Percentiles rank a stretch among this genome's conserved stretches.
phyloP scores from a whole-genome alignment of 2,888 invertebrate species.

The Zaprionus obscuricornis region DNA sequence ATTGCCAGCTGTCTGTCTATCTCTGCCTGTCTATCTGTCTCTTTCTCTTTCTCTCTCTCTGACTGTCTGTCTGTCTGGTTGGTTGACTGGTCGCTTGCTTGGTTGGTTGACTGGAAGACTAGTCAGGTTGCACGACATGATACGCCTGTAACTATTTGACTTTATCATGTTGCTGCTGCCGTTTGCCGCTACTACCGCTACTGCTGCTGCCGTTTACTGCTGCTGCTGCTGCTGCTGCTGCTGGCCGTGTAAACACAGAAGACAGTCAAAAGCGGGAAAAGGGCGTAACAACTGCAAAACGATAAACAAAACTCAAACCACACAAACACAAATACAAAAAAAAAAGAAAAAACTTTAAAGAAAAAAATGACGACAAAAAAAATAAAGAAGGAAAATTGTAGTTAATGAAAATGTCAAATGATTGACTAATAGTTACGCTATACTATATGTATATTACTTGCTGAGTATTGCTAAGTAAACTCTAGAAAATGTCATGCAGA shows the following conservation, averaged over 20 bases:
- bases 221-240: slow-evolving; percentile 41
- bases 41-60: slow-evolving; percentile 9
- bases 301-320: neutral
- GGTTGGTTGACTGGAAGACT: slow-evolving; percentile 35
- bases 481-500: no score
- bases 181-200: no score
- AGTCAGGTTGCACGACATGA: slow-evolving; percentile 61
- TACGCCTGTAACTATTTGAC: slow-evolving; percentile 71
- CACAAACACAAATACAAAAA: slow-evolving; percentile 10
- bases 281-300: neutral
- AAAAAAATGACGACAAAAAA: no score
- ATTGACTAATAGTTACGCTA: no score
- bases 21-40: neutral
- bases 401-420: no score
- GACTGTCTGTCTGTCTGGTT: neutral
- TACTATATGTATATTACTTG: no score
- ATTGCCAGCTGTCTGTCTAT: slow-evolving; percentile 13
- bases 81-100: neutral
- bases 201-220: no score
- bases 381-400: no score
- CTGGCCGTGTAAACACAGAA: slow-evolving; percentile 48
- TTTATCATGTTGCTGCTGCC: slow-evolving; percentile 61
- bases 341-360: slow-evolving; percentile 37
- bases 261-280: slow-evolving; percentile 15
- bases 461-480: no score